Conservation (phyloP, 2,888 invertebrate species). For the Mylabris sibirica region DNA sequence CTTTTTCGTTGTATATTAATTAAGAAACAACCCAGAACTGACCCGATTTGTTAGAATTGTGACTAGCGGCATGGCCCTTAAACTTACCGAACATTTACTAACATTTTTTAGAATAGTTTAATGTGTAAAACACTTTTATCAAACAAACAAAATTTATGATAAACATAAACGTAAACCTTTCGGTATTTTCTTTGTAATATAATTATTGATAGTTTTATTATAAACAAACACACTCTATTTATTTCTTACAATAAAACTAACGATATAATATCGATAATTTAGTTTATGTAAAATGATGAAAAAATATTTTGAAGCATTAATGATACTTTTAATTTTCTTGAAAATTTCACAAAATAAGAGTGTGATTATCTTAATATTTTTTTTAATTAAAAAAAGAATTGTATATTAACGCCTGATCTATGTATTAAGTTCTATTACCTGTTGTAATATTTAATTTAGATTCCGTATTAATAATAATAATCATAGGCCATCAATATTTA, state of each 20-base stretch:
- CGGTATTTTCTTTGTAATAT: slow-evolving; percentile 13
- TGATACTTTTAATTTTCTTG: neutral
- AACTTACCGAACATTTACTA: slow-evolving; percentile 54
- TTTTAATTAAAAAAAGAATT: slow-evolving; percentile 35
- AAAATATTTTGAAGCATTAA: neutral
- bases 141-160: neutral
- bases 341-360: slow-evolving; percentile 17
- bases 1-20: neutral
- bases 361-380: slow-evolving; percentile 27
- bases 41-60: slow-evolving; percentile 59
- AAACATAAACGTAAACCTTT: slow-evolving; percentile 41
- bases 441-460: slow-evolving; percentile 40
- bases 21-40: slow-evolving; percentile 26
- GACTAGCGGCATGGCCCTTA: slow-evolving; percentile 60
- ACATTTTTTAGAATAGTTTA: slow-evolving; percentile 51
- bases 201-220: slow-evolving; percentile 11
- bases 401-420: slow-evolving; percentile 41
- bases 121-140: slow-evolving; percentile 54
- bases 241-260: slow-evolving; percentile 30
- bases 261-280: slow-evolving; percentile 32
- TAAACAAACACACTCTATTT: slow-evolving; percentile 8
- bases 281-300: slow-evolving; percentile 37
- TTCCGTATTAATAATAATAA: slow-evolving; percentile 37
- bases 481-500: slow-evolving; percentile 41
- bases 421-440: slow-evolving; percentile 39